Conservation (phyloP, 2,113 vertebrate genomes). For the Lasiurus cinereus region DNA sequence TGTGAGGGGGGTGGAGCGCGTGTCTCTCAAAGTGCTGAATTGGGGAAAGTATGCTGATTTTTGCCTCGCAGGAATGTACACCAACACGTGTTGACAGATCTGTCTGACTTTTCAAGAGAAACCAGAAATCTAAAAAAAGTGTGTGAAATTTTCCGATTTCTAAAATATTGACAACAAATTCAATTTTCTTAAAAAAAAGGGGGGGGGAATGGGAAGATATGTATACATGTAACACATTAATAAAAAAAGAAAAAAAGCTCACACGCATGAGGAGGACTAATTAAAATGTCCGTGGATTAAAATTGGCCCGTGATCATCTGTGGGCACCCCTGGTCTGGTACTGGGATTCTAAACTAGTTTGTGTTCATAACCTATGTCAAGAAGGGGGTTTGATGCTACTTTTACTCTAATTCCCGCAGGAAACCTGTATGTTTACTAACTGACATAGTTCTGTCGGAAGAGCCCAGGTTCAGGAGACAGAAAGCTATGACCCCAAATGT, state of each 20-base stretch:
- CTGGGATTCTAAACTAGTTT: neutral
- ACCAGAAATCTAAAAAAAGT: slow-evolving; percentile 35
- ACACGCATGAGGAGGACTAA: neutral
- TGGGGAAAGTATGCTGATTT: neutral
- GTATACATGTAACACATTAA: neutral
- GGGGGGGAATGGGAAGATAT: too few species aligned
- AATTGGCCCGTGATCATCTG: accelerated
- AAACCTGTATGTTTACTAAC: accelerated
- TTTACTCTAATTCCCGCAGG: too few species aligned
- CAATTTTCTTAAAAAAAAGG: slow-evolving; percentile 19
- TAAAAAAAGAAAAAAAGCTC: neutral
- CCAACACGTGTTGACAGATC: neutral
- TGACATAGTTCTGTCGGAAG: neutral
- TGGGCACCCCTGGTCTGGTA: accelerated
- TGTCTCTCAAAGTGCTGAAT: neutral
- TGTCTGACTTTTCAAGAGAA: slow-evolving; percentile 60
- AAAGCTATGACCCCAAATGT: neutral
- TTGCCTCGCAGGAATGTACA: neutral
- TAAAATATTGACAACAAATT: neutral
- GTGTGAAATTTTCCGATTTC: neutral
- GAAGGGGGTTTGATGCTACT: neutral
- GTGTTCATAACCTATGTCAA: neutral
- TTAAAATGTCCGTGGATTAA: neutral
- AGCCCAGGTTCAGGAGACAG: neutral
- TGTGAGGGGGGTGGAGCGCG: too few species aligned